A percentile compares a stretch with the other conserved stretches of the same genome.
These are phyloP conservation scores for Xylocopa sonorina DNA, from an alignment of 1,140 invertebrate species.

Conservation along the genomic window DNA sequence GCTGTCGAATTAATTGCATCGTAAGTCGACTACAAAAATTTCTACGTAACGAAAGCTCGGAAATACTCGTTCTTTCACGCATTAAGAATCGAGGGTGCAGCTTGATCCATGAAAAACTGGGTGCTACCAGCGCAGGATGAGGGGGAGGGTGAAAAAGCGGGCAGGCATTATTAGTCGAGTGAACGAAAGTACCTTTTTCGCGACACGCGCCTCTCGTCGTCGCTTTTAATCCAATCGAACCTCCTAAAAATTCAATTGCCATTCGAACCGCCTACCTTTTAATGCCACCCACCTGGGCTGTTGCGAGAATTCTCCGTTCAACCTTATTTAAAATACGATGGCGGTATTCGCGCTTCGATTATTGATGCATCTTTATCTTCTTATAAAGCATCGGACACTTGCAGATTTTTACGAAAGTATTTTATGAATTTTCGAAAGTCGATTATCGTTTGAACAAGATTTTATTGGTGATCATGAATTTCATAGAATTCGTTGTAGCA, in stretches of 20 bases:
- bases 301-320: constrained; percentile 36
- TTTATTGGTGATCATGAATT: no score
- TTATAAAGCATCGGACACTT: no score
- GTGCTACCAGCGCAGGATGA: no score
- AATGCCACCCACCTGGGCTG: constrained; percentile 18
- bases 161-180: constrained; percentile 14
- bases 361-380: constrained; percentile 4
- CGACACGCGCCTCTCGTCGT: constrained; percentile 20
- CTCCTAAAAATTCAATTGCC: constrained; percentile 42
- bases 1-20: no score
- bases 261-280: constrained; percentile 29
- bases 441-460: no score
- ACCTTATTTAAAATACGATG: constrained; percentile 48
- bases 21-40: no score
- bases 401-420: no score
- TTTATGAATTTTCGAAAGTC: no score
- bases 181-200: constrained; percentile 40
- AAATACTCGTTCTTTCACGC: no score
- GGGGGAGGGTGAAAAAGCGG: background rate
- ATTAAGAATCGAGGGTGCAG: no score
- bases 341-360: background rate
- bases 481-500: no score
- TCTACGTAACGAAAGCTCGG: no score
- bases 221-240: constrained; percentile 49
- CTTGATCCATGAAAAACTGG: background rate